phyloP scores from a whole-genome alignment of 2,113 vertebrate species.

The Ctenodactylus gundi region DNA sequence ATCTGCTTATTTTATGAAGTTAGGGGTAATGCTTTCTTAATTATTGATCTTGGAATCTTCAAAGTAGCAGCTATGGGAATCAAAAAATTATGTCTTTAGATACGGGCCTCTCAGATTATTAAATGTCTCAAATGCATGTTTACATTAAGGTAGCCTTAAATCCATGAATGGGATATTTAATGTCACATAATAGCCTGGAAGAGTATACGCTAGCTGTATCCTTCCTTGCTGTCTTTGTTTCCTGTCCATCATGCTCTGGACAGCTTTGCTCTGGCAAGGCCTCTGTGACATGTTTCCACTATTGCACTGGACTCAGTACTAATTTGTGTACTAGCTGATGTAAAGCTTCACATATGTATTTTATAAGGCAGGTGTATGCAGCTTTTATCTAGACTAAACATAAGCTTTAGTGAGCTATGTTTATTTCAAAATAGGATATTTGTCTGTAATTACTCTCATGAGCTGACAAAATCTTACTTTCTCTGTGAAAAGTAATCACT shows the following conservation, averaged over 20 bases:
- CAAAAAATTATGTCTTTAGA: neutral
- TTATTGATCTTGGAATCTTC: neutral
- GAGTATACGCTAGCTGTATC: no score
- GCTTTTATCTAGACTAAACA: neutral
- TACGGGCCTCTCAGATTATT: neutral
- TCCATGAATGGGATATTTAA: neutral
- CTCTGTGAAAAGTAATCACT: neutral
- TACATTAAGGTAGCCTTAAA: neutral
- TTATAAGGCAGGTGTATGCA: neutral
- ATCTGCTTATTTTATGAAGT: neutral
- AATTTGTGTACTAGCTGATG: neutral
- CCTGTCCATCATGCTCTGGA: no score
- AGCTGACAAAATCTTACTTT: neutral
- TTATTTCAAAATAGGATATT: conserved; percentile 32
- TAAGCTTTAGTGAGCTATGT: neutral
- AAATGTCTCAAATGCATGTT: neutral
- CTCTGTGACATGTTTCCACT: no score
- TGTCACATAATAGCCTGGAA: neutral
- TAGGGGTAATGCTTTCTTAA: neutral
- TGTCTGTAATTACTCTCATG: neutral
- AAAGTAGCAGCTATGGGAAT: neutral
- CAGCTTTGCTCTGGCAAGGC: no score
- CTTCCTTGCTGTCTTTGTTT: no score
- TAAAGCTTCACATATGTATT: neutral
- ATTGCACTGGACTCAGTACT: no score